Base-by-base conservation (phyloP, 1,140 invertebrate genomes). In the Drosophila pachea region DNA sequence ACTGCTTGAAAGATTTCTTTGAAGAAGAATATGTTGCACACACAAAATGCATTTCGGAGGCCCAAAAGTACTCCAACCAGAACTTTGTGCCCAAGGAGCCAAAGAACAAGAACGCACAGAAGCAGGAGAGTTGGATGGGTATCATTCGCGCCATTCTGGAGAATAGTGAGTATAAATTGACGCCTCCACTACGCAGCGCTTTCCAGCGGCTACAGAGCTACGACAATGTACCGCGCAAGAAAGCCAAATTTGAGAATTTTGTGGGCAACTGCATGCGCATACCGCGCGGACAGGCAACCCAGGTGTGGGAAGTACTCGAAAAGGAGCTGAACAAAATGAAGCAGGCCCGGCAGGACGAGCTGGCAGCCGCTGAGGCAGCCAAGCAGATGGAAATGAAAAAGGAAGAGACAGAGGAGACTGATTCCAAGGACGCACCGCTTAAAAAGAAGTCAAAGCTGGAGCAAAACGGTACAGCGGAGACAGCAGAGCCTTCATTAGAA, bases 171-270 rank as follows among this genome's bases (percentile, higher is more conserved):
- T 93, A 65, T 90, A 88, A 59, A 90, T 90, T 89, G 87, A 93
- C 32, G 90, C 92, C 36, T 83, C 89, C 31, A 86, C 91, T 69
- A 90, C 95, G 48, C 90, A 90, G 75, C 56, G 90, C 97, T 32
- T 91, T 98, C 33, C 90, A 95, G 68, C 91, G 90, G 11, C 92
- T 98, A 36, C 92, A 93, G 33, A 93, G 93, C 50, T 93, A 94
- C 82, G 93, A 94, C 48, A 99, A 98, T 88, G 95, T 98, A 76
- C 97, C 97, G n/a, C 91, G 97, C 40, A 98, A 98, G 87, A 95
- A 96, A 87, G 90, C 91, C 0, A 98, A 97, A 88, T 99, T 98
- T 90, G 90, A 95, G 68, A 95, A 95, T 81, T 95, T 95, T 89
- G 91, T 94, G 6, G 92, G 90, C 74, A 94, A 91, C 89, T 91